Percentiles rank a stretch among this genome's conserved stretches.
These are phyloP conservation scores for Phoebastria nigripes DNA, from an alignment of 2,797 vertebrate genomes.

Conservation along the genomic window DNA sequence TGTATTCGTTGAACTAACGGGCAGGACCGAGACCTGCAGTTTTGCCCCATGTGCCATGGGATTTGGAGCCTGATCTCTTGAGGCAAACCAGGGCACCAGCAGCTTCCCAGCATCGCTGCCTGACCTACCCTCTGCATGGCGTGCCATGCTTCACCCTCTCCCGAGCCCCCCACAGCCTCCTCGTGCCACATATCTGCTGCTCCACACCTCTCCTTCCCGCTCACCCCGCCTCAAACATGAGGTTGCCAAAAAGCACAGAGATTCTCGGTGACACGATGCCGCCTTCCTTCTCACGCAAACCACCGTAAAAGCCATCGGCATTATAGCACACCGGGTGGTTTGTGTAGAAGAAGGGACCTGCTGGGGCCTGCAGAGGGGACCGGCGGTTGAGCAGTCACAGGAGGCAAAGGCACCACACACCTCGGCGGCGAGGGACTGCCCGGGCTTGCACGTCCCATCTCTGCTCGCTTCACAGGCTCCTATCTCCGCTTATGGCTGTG, in stretches of 20 bases:
- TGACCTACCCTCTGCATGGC: background rate
- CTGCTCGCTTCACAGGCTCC: background rate
- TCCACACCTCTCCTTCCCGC: background rate
- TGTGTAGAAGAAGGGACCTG: background rate
- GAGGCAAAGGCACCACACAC: background rate
- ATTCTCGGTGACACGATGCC: accelerated
- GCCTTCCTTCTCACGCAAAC: background rate
- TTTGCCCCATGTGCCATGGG: background rate
- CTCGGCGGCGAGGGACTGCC: background rate
- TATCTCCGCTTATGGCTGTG: accelerated
- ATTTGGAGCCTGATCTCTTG: background rate
- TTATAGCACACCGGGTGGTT: background rate
- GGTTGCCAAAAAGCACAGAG: background rate
- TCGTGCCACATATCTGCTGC: background rate
- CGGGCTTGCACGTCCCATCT: background rate
- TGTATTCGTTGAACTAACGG: background rate
- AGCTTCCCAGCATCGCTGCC: background rate
- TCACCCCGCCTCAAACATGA: background rate
- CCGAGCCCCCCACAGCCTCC: accelerated
- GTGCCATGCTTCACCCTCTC: background rate
- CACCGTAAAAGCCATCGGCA: background rate
- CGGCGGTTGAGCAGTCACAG: accelerated
- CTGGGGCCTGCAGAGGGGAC: background rate
- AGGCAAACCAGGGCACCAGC: background rate
- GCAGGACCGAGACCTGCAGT: background rate